Evolutionary conservation across 1,140 invertebrate genomes (phyloP).

Genomic region (Linepithema humile): DNA sequence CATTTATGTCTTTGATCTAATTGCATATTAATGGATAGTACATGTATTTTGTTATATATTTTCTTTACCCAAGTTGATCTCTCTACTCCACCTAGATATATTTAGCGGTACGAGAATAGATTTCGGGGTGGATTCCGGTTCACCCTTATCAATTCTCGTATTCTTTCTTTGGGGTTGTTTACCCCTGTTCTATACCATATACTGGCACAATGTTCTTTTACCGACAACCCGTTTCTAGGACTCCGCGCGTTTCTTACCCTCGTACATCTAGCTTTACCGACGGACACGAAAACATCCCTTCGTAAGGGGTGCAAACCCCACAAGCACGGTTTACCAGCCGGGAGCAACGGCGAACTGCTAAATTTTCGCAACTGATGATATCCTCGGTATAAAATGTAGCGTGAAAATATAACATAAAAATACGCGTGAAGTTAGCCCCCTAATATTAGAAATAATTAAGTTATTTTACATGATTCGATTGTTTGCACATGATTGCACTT

Average conservation of each 20-base stretch:
- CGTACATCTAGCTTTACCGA: constrained; percentile 58
- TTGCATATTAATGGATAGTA: not conserved
- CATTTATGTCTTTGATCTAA: too few species aligned
- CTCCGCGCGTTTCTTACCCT: constrained; percentile 21
- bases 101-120: not conserved
- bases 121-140: not conserved
- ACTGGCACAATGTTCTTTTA: constrained; percentile 54
- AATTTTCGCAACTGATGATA: not conserved
- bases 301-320: not conserved
- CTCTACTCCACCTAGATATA: not conserved
- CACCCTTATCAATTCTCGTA: not conserved
- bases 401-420: too few species aligned
- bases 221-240: constrained; percentile 45
- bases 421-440: too few species aligned
- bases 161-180: constrained; percentile 12
- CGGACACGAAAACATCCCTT: constrained; percentile 19
- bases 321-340: constrained; percentile 36
- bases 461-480: too few species aligned
- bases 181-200: constrained; percentile 13
- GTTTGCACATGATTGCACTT: too few species aligned
- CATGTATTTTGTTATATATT: not conserved
- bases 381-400: not conserved
- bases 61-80: not conserved
- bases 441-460: too few species aligned
- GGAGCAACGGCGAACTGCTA: constrained; percentile 18